phyloP scores from a whole-genome alignment of 2,797 vertebrate genomes.

The Scolopax rusticola region DNA sequence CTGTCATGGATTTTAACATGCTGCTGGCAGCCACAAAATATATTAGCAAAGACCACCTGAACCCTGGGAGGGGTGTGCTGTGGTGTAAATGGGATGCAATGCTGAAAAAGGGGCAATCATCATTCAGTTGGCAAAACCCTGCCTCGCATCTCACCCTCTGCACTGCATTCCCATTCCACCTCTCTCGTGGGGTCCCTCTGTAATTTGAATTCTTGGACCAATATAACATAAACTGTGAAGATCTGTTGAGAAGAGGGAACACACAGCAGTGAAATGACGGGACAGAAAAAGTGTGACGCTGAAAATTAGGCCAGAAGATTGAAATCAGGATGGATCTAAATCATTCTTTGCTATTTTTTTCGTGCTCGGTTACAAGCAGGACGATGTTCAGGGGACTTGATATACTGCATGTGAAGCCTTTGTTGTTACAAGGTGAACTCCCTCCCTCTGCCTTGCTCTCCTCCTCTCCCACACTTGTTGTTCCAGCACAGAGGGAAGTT shows the following conservation, averaged over 20 bases:
- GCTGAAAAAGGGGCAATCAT: background rate
- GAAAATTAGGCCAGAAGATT: conserved; percentile 55
- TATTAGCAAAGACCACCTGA: background rate
- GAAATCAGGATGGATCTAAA: conserved; percentile 28
- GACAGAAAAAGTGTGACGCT: conserved; percentile 43
- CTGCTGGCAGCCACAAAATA: background rate
- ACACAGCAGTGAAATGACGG: background rate
- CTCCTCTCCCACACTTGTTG: conserved; percentile 75
- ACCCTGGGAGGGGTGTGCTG: background rate
- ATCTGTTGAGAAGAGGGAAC: background rate
- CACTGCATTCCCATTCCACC: background rate
- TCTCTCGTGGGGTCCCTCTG: background rate
- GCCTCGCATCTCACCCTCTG: background rate
- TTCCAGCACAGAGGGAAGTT: conserved; percentile 78
- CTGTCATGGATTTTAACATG: background rate
- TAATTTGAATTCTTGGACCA: background rate
- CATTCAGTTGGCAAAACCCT: background rate
- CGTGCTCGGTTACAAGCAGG: conserved; percentile 47
- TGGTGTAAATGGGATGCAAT: background rate
- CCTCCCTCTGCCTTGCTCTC: conserved; percentile 40
- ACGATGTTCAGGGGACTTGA: conserved; percentile 65
- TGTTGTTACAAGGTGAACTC: conserved; percentile 65
- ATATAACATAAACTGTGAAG: conserved; percentile 10
- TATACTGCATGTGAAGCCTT: conserved; percentile 60
- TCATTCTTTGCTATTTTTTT: conserved; percentile 44